phyloP scores from a whole-genome alignment of 1,140 invertebrate genomes.

The Euura saliciscinereae region DNA sequence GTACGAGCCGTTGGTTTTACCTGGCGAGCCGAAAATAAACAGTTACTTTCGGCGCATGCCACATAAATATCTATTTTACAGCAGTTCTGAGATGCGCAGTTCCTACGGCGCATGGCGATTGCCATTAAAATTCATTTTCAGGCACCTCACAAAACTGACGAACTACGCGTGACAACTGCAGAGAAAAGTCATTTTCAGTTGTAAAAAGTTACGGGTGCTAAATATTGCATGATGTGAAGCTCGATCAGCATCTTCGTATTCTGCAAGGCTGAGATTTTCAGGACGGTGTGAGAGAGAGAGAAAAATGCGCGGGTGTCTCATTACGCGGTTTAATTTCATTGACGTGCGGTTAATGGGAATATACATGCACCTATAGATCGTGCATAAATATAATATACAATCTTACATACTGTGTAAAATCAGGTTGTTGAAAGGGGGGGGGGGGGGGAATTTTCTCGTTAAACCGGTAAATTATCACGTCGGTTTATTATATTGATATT shows the following conservation, averaged over 20 bases:
- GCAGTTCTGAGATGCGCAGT: too few species aligned
- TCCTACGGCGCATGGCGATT: too few species aligned
- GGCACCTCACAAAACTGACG: too few species aligned
- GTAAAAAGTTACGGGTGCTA: not conserved
- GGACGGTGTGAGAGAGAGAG: not conserved
- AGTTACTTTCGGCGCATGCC: too few species aligned
- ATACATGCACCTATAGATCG: not conserved
- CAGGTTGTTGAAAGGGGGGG: too few species aligned
- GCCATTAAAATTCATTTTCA: too few species aligned
- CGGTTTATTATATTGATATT: not conserved
- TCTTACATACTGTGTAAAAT: not conserved
- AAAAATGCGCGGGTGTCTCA: not conserved
- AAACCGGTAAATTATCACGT: not conserved
- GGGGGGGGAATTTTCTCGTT: not conserved
- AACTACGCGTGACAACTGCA: too few species aligned
- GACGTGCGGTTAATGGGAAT: not conserved
- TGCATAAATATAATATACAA: not conserved
- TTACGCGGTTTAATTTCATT: constrained; percentile 1
- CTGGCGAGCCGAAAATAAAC: too few species aligned
- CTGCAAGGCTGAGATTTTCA: not conserved
- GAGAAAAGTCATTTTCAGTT: too few species aligned
- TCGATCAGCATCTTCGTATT: not conserved
- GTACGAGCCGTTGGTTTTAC: too few species aligned
- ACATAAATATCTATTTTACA: too few species aligned
- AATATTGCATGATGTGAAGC: not conserved